phyloP scores from a whole-genome alignment of 2,888 invertebrate species.

The Sarcophaga rosellei region DNA sequence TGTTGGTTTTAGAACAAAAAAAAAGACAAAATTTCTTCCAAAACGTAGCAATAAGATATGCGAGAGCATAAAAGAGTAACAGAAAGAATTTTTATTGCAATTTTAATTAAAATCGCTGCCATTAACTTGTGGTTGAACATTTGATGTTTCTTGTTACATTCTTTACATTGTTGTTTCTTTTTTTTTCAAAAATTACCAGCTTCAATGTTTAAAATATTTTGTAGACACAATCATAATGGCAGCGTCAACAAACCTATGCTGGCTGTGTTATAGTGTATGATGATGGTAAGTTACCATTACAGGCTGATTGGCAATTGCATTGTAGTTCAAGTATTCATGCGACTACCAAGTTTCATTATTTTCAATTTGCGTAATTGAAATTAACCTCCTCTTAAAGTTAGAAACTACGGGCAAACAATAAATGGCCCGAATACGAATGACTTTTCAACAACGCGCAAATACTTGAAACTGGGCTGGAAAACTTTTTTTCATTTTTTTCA shows the following conservation, averaged over 20 bases:
- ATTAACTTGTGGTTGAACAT: conserved; percentile 27
- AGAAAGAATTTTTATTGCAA: conserved; percentile 31
- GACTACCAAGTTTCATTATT: conserved; percentile 48
- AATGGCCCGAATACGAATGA: not conserved
- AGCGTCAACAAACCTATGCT: not conserved
- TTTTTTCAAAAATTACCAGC: not conserved
- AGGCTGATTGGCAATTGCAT: not conserved
- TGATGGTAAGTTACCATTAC: conserved; percentile 9
- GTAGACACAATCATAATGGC: conserved; percentile 3
- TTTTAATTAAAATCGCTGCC: conserved; percentile 40
- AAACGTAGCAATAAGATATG: not conserved
- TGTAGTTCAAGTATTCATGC: not conserved
- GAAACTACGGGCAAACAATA: not conserved
- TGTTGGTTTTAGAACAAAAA: not conserved
- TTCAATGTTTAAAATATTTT: conserved; percentile 15
- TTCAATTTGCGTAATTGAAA: conserved; percentile 61
- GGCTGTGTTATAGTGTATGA: conserved; percentile 9
- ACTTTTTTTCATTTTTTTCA: not conserved
- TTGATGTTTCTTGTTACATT: not conserved
- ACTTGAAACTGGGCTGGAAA: not conserved
- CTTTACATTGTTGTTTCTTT: not conserved
- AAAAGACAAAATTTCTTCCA: conserved; percentile 15
- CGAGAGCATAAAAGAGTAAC: not conserved
- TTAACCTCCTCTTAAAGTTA: not conserved
- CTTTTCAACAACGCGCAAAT: not conserved